Conservation (phyloP, 2,113 vertebrate genomes). For the Rattus rattus region DNA sequence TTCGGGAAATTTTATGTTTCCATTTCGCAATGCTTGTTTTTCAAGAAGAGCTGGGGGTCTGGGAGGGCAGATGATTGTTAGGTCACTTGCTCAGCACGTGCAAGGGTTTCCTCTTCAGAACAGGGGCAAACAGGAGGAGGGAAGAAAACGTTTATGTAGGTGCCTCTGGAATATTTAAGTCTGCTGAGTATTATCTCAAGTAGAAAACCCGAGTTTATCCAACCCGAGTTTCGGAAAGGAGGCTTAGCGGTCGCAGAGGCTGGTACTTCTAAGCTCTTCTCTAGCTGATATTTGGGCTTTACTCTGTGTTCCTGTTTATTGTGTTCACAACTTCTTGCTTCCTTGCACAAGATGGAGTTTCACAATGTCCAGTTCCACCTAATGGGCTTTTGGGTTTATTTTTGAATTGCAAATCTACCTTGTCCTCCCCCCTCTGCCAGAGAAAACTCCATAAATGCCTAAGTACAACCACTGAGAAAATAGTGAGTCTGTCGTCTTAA, state of each 20-base stretch:
- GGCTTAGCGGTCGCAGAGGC: background rate
- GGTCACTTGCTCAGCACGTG: background rate
- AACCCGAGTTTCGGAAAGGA: background rate
- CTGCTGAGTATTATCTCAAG: background rate
- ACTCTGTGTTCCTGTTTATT: background rate
- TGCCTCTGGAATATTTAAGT: background rate
- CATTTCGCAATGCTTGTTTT: background rate
- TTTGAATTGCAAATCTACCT: slow-evolving; percentile 35
- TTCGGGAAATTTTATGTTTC: slow-evolving; percentile 14
- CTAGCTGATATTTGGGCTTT: background rate
- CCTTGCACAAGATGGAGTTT: slow-evolving; percentile 39
- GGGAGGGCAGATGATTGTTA: background rate
- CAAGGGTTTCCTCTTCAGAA: background rate
- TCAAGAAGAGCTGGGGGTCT: background rate
- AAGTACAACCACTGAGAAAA: slow-evolving; percentile 56
- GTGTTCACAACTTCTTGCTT: background rate
- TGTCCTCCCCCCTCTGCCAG: slow-evolving; percentile 52
- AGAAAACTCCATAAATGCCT: slow-evolving; percentile 62
- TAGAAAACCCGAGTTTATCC: slow-evolving; percentile 21
- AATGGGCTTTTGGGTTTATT: background rate
- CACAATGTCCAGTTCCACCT: background rate
- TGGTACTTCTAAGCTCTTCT: background rate
- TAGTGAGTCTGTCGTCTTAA: slow-evolving; percentile 59
- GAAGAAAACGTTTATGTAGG: background rate
- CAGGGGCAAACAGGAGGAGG: background rate